Evolutionary conservation across 92 coral and sea anemone species (phyloP).

Genomic region (Phenganax marumi): DNA sequence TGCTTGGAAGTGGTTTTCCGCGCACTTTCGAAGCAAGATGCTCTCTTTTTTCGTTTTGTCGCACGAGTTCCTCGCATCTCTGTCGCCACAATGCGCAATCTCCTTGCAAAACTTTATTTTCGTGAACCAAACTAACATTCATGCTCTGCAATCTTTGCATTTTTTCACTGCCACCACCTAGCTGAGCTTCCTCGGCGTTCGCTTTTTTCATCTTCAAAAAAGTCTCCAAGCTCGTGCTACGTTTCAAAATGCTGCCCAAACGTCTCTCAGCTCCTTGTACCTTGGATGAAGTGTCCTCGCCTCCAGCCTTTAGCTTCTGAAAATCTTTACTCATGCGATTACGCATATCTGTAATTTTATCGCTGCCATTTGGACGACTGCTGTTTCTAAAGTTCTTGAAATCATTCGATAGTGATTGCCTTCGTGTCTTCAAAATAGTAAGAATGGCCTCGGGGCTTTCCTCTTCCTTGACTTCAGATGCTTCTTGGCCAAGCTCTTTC

Average conservation of each 20-base stretch:
- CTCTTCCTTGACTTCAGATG: background rate
- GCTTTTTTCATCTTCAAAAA: background rate
- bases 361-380: background rate
- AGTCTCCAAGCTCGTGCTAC: conserved; percentile 2
- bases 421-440: conserved; percentile 9
- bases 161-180: background rate
- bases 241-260: background rate
- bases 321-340: conserved; percentile 20
- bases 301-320: background rate
- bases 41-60: background rate
- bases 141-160: background rate
- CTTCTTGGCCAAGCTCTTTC: conserved; percentile 22
- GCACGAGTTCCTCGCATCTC: background rate
- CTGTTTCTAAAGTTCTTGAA: background rate
- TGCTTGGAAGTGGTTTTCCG: background rate
- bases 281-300: background rate
- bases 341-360: background rate
- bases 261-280: conserved; percentile 6
- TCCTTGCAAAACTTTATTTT: conserved; percentile 5
- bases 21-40: background rate
- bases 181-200: background rate
- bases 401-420: conserved; percentile 25
- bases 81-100: background rate
- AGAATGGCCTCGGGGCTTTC: conserved; percentile 19
- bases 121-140: background rate